Evolutionary conservation across 2,113 vertebrate genomes (phyloP), one percentile per base, ranked within the genome.

Genomic region (Daphoenositta chrysoptera): DNA sequence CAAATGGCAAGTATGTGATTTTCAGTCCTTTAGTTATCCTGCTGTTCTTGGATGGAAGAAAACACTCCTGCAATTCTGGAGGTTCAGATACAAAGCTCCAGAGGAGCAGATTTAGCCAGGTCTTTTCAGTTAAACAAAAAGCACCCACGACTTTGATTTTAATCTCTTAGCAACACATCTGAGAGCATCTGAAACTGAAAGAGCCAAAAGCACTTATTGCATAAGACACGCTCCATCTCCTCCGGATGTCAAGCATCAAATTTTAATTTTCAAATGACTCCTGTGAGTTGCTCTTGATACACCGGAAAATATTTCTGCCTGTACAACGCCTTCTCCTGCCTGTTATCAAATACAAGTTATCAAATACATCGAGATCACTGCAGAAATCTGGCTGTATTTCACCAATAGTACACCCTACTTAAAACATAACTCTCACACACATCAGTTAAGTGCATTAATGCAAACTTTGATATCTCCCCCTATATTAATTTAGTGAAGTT

Each of bases 351-450:
- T n/a, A 20, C 6, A 13, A 53, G 31, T 9, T 87, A 78, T 33
- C 54, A 73, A 85, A 69, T 3, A 19, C 18, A 16, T 5, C 4
- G 0, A 70, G 13, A 57, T 15, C 12, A 13, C n/a, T 28, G 27
- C n/a, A 92, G 33, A 85, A 91, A 60, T 13, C 10, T 15, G 31
- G 9, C 16, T 7, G 1, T 5, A 26, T 35, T 80, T 69, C 61
- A 90, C 44, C 35, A 56, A 40, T 22, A 19, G 1, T 22, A 31
- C 39, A 10, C 7, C 5, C 17, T 33, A 23, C 28, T 83, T 24
- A 15, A 33, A 75, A 17, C 8, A 4, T 9, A 37, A 50, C 8
- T 64, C 15, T 30, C 3, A 39, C 1, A 9, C 0, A 0, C 13
- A 47, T 18, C 27, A 37, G 26, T 37, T 27, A 53, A 64, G n/a